Conservation (phyloP, 2,797 vertebrate species). For the Chelidonichthys spinosus region DNA sequence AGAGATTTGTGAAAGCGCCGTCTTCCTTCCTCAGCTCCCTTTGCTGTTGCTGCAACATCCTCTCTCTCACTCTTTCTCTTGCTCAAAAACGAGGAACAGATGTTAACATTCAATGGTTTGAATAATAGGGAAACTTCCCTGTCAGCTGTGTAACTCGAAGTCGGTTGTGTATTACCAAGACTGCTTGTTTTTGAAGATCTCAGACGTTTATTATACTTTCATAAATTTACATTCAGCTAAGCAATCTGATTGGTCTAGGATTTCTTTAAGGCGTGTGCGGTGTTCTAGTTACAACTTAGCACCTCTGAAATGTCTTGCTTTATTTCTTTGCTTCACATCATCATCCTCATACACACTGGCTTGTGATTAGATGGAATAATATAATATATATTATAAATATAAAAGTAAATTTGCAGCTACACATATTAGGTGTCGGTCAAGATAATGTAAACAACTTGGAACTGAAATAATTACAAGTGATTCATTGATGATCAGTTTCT, state of each 20-base stretch:
- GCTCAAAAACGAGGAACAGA: slow-evolving; percentile 80
- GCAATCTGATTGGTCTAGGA: neutral
- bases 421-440: neutral
- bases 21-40: slow-evolving; percentile 41
- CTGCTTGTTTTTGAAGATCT: neutral
- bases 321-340: neutral
- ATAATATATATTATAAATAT: no score
- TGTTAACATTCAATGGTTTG: slow-evolving; percentile 57
- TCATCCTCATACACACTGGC: neutral
- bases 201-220: neutral
- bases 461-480: no score
- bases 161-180: neutral
- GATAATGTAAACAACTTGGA: neutral
- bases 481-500: neutral
- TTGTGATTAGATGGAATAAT: no score
- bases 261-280: neutral
- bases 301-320: slow-evolving; percentile 4
- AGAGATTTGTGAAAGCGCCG: slow-evolving; percentile 64
- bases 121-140: slow-evolving; percentile 27
- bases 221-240: neutral
- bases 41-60: slow-evolving; percentile 72
- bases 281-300: neutral
- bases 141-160: slow-evolving; percentile 21
- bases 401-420: neutral
- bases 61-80: slow-evolving; percentile 39